These are phyloP conservation scores for Momotus momota DNA, from an alignment of 2,797 vertebrate species.

Conservation along the genomic window DNA sequence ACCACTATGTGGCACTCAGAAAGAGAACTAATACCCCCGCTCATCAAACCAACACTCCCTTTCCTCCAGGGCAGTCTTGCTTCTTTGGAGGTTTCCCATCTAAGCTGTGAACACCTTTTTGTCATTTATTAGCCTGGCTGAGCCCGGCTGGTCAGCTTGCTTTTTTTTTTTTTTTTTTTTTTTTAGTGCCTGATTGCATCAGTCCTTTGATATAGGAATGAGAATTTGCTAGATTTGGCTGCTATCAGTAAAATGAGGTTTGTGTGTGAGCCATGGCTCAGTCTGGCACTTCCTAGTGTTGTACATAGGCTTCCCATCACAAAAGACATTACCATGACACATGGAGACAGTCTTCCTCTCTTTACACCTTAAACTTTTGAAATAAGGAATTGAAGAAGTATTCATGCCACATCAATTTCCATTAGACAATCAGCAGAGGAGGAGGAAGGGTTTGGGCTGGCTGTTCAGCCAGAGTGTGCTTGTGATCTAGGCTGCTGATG, in stretches of 20 bases:
- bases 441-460: not conserved
- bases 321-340: not conserved
- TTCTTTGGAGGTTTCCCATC: not conserved
- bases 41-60: not conserved
- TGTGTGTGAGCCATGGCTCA: not conserved
- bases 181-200: not conserved
- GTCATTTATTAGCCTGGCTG: not conserved
- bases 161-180: not conserved
- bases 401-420: not conserved
- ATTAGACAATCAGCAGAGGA: not conserved
- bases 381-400: not conserved
- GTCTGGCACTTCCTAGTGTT: not conserved
- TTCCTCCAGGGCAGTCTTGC: not conserved
- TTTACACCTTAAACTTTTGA: not conserved
- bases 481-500: not conserved
- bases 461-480: rapidly evolving
- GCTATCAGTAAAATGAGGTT: not conserved
- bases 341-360: not conserved
- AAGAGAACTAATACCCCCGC: not conserved
- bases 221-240: not conserved
- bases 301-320: not conserved
- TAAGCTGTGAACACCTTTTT: not conserved
- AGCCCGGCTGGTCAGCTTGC: not conserved
- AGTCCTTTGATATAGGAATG: not conserved
- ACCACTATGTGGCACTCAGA: not conserved